A percentile compares a stretch with the other conserved stretches of the same genome.
These are phyloP conservation scores for Lasius fuliginosus DNA, from an alignment of 2,888 invertebrate genomes.

Conservation along the genomic window DNA sequence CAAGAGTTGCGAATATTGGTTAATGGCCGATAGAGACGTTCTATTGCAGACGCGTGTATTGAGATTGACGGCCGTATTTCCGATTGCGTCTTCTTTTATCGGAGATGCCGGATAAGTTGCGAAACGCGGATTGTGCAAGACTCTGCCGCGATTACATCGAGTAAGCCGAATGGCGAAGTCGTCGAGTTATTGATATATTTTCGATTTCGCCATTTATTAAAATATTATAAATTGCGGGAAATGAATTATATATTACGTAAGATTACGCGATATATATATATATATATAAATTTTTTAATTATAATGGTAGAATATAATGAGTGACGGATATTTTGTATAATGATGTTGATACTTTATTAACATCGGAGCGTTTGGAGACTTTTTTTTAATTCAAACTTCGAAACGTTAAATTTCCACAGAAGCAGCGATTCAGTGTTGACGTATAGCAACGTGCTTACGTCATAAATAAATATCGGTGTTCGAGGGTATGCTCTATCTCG, in stretches of 20 bases:
- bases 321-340: no score
- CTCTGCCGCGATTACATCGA: neutral
- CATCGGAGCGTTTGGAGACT: no score
- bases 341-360: no score
- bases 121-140: neutral
- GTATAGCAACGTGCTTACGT: constrained; percentile 3
- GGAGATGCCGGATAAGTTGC: neutral
- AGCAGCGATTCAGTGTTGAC: constrained; percentile 1
- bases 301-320: neutral
- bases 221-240: neutral
- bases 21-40: constrained; percentile 29
- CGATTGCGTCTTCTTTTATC: constrained; percentile 17
- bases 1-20: constrained; percentile 23
- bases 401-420: neutral
- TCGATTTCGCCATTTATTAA: neutral
- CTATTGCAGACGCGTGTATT: neutral
- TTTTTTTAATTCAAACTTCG: neutral
- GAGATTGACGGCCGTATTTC: neutral
- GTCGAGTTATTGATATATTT: neutral
- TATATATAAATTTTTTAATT: neutral
- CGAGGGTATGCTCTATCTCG: constrained; percentile 33
- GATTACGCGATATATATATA: neutral
- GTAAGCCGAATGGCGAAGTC: neutral
- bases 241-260: neutral
- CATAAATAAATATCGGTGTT: constrained; percentile 33